These are phyloP conservation scores for Papilio demoleus DNA, from an alignment of 2,888 invertebrate species.

Conservation along the genomic window DNA sequence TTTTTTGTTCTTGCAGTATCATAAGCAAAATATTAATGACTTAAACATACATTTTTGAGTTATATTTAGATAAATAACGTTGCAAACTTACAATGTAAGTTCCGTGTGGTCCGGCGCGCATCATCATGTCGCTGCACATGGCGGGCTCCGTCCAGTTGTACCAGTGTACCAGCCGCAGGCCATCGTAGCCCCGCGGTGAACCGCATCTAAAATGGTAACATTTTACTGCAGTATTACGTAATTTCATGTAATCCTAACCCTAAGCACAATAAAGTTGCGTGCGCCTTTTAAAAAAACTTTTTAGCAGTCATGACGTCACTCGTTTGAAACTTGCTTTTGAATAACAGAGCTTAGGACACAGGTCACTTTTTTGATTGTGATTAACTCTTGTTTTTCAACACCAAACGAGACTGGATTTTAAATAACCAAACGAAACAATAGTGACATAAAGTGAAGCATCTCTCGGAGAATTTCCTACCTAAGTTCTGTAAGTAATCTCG, in stretches of 20 bases:
- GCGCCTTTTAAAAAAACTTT: no score
- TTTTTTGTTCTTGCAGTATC: no score
- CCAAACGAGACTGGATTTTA: no score
- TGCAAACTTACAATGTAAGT: constrained; percentile 66
- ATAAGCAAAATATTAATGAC: no score
- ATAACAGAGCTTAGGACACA: background rate
- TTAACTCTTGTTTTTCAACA: no score
- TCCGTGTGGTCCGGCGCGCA: constrained; percentile 52
- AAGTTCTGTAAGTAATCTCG: constrained; percentile 74
- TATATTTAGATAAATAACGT: no score
- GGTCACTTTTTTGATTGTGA: no score
- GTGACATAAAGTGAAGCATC: no score
- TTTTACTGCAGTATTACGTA: background rate
- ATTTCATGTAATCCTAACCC: no score
- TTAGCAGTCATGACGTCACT: background rate
- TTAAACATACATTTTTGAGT: no score
- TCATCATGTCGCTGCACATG: constrained; percentile 66
- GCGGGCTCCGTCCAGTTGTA: constrained; percentile 81
- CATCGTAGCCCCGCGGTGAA: constrained; percentile 72
- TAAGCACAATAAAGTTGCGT: no score
- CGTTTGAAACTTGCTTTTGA: background rate
- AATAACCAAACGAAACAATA: no score
- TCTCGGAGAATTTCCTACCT: constrained; percentile 73
- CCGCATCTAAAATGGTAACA: constrained; percentile 69
- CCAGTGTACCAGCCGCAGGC: constrained; percentile 83